Evolutionary conservation across 2,797 vertebrate genomes (phyloP), one percentile per base, ranked within the genome.

Genomic region (Philypnodon macrostomus): DNA sequence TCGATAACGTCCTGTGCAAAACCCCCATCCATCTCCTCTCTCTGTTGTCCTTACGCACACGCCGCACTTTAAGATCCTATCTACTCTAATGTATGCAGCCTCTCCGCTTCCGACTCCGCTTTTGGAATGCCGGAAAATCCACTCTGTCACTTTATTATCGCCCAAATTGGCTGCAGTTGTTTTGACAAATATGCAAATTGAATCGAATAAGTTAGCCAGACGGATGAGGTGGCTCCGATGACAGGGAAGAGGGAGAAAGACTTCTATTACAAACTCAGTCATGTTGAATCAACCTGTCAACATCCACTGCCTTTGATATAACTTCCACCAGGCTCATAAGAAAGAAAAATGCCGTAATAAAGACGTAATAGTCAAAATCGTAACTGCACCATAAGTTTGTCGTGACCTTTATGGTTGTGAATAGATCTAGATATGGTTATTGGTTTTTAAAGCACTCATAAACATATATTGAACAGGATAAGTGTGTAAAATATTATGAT

Each of bases 141-240:
- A 68, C 75, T 59, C 60, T 80, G 74, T 77, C 73, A 71, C 63
- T 74, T 64, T 58, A 58, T 75, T 55, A 74, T 58, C 56, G 45
- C 67, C 53, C 62, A 80, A 69, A 77, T 2, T 60, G 63, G 48
- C 63, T 58, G 49, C 54, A 64, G 63, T 73, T 73, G 75, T 79
- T 85, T 75, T 53, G 61, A 81, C 55, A 75, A 77, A 79, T 61
- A 79, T 80, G 71, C 52, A 73, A 82, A 81, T 79, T 55, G 10
- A 5, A 46, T 58, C 59, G 63, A 71, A 76, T 77, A 70, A 69
- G 33, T 70, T 55, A 46, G 42, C 33, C 34, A 65, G 54, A 76
- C 48, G 70, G 75, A 73, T 47, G 63, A 72, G 47, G 57, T 12
- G 36, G 27, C 42, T 26, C 56, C 54, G 59, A 76, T 45, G 48